Evolutionary conservation across 2,797 vertebrate species (phyloP).

Genomic region (Vespertilio murinus): DNA sequence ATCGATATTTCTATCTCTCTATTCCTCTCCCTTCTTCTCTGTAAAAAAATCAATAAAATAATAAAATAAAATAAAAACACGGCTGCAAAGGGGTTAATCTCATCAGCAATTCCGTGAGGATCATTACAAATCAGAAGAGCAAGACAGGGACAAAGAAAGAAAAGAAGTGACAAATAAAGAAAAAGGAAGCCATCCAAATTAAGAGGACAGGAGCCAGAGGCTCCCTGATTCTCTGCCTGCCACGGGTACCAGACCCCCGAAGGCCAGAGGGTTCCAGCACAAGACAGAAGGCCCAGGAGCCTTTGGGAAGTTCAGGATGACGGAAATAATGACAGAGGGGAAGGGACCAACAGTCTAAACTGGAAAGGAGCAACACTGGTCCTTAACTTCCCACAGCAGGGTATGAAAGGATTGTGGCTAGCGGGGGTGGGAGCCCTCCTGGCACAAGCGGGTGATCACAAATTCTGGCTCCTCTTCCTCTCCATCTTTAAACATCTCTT

Average conservation of each 20-base stretch:
- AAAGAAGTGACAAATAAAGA: neutral
- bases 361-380: slow-evolving; percentile 39
- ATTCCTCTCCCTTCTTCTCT: no score
- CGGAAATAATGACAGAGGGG: neutral
- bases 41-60: no score
- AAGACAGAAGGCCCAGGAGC: neutral
- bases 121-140: neutral
- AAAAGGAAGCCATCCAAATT: neutral
- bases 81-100: fast-evolving
- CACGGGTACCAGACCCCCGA: neutral
- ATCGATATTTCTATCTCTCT: no score
- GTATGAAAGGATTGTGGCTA: slow-evolving; percentile 53
- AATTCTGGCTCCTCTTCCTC: neutral
- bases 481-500: neutral
- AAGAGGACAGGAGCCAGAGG: neutral
- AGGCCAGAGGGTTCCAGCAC: neutral
- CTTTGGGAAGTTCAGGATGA: neutral
- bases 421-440: no score
- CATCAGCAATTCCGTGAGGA: neutral
- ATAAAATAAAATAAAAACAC: neutral
- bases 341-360: slow-evolving; percentile 38
- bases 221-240: neutral
- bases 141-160: neutral
- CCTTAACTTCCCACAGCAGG: fast-evolving
- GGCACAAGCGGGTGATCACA: neutral